Conservation (phyloP, 2,888 invertebrate genomes). For the Melanotus villosus region DNA sequence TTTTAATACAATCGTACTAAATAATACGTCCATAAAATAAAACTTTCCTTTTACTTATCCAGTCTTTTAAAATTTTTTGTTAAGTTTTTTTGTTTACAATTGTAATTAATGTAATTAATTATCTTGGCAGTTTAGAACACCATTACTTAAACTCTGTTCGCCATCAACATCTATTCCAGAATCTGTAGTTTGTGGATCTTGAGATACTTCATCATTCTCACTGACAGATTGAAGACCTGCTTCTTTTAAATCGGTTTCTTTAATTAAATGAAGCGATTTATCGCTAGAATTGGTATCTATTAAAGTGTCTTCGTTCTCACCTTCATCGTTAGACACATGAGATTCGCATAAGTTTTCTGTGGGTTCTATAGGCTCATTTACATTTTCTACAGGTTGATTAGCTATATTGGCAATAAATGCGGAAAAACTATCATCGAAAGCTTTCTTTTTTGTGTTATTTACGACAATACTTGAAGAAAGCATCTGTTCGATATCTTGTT, state of each 20-base stretch:
- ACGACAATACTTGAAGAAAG: slow-evolving; percentile 20
- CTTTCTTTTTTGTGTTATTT: not conserved
- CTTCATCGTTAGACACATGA: not conserved
- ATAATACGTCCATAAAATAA: not conserved
- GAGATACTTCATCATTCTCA: slow-evolving; percentile 7
- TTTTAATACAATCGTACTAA: not conserved
- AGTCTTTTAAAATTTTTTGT: slow-evolving; percentile 7
- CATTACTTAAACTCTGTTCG: slow-evolving; percentile 29
- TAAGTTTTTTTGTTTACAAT: not conserved
- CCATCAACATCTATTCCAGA: slow-evolving; percentile 30
- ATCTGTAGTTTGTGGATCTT: slow-evolving; percentile 22
- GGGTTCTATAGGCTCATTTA: not conserved
- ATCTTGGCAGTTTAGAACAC: not conserved
- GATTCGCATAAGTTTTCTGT: too few species aligned
- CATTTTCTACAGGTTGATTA: not conserved
- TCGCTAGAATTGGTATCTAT: not conserved
- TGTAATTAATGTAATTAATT: not conserved
- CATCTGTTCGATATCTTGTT: slow-evolving; percentile 26
- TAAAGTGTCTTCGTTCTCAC: not conserved
- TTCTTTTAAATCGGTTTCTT: not conserved
- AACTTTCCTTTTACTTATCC: not conserved
- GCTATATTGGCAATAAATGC: not conserved
- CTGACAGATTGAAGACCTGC: not conserved
- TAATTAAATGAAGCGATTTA: not conserved
- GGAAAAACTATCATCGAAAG: slow-evolving; percentile 5